Evolutionary conservation across 2,113 vertebrate species (phyloP), one percentile per base, ranked within the genome.

Genomic region (Grantiella picta): DNA sequence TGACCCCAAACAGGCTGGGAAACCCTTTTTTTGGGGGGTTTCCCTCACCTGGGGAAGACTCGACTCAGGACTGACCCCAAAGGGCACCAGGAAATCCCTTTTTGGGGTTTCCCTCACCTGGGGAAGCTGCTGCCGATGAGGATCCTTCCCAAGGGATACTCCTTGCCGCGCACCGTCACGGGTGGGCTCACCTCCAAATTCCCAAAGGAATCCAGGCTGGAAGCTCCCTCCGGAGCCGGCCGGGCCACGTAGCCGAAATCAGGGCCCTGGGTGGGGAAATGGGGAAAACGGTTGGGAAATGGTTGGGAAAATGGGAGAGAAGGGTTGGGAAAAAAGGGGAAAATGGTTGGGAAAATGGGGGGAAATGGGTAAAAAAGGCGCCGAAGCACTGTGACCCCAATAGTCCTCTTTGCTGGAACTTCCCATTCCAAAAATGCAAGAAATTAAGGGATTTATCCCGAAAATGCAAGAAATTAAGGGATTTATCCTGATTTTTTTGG

Each of bases 151-250:
- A 99, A 82, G 1, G 99, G 99, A 80, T 99, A 99, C 4, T 97
- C 95, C 96, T 98, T 99, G 68, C 99, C 99, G 1, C 82, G 96
- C 65, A 98, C 99, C 0, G 97, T 99, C 94, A 99, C 99, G 0
- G 99, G 99, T 2, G 99, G 99, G 85, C 99, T 99, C 79, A 99
- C 99, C 87, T 99, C 99, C 96, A 99, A 96, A 77, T 99, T 99
- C 16, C 99, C 99, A 1, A 99, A 99, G 8, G 99, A 99, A 93
- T 99, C 99, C 10, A 99, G 95, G 89, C 98, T 98, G 95, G 96
- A 99, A 78, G 98, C 93, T 0, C 96, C 53, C 14, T 88, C 89
- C 0, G 89, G 28, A 1, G 98, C 93, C 25, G 96, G 54, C 49
- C 96, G 97, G 8, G 98, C 98, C 95, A 99, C 99, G 0, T 99